A percentile compares a stretch with the other conserved stretches of the same genome.
Conservation (phyloP, 2,113 vertebrate species). For the Hyla sarda region DNA sequence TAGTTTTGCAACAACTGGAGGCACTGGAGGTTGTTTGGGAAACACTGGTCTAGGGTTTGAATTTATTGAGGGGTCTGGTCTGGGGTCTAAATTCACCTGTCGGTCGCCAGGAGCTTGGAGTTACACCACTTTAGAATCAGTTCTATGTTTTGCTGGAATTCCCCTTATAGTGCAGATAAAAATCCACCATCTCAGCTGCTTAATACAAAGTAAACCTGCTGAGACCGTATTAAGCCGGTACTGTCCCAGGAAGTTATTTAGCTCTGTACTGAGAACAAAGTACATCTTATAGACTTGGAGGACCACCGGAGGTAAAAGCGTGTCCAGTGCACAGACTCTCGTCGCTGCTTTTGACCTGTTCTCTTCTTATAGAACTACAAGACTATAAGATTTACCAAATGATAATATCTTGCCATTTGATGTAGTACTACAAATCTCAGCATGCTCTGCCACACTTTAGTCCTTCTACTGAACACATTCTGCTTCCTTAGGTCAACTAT, state of each 20-base stretch:
- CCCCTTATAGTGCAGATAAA: not conserved
- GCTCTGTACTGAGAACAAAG: not conserved
- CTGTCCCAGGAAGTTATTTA: not conserved
- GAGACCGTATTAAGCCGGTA: not conserved
- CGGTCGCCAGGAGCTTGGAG: too few relatives aligned
- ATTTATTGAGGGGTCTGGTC: too few relatives aligned
- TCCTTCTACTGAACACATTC: not conserved
- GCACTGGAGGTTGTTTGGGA: too few relatives aligned
- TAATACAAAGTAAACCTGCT: slow-evolving; percentile 1
- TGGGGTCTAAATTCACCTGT: too few relatives aligned
- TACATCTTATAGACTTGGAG: not conserved
- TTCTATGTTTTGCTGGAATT: not conserved
- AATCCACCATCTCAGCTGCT: not conserved
- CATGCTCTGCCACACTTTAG: not conserved
- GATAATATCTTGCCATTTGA: not conserved
- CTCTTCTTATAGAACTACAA: not conserved
- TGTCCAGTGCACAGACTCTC: not conserved
- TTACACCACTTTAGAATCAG: too few relatives aligned
- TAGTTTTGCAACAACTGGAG: too few relatives aligned
- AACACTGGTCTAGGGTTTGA: too few relatives aligned
- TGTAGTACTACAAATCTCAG: not conserved
- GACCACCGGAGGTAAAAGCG: not conserved
- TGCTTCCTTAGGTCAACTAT: too few relatives aligned
- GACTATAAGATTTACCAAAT: not conserved
- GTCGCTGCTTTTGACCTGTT: not conserved